phyloP scores from a whole-genome alignment of 2,888 invertebrate genomes.

The Parthenolecanium corni region DNA sequence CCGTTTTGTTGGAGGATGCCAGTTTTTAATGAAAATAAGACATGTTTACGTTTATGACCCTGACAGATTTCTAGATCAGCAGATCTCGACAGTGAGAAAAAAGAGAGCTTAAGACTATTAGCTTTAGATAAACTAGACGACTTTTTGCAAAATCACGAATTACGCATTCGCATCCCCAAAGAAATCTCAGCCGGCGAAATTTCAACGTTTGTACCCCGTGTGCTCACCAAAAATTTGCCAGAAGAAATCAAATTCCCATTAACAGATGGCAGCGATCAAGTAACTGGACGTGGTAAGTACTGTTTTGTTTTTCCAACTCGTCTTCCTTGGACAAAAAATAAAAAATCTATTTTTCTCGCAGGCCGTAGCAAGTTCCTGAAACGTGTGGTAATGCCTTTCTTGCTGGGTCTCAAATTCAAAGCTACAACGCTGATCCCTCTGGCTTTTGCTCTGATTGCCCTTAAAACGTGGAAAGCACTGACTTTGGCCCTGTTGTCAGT shows the following conservation, averaged over 20 bases:
- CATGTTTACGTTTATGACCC: no score
- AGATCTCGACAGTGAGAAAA: constrained; percentile 40
- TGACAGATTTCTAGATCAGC: constrained; percentile 26
- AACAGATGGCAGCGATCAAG: constrained; percentile 44
- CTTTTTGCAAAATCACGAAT: constrained; percentile 62
- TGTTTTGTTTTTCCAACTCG: neutral
- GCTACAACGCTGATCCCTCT: constrained; percentile 70
- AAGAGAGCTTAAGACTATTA: constrained; percentile 39
- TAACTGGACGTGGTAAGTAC: constrained; percentile 32
- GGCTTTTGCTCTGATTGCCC: constrained; percentile 67
- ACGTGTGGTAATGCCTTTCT: constrained; percentile 73
- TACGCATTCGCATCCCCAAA: constrained; percentile 61
- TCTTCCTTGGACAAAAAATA: constrained; percentile 5
- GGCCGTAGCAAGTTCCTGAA: constrained; percentile 65
- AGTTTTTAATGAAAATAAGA: no score
- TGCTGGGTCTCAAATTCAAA: constrained; percentile 75
- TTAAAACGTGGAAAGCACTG: constrained; percentile 82
- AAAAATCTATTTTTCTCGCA: constrained; percentile 39
- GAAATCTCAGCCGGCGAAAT: constrained; percentile 48
- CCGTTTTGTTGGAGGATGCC: no score
- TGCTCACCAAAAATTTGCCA: constrained; percentile 51
- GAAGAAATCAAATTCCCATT: constrained; percentile 59
- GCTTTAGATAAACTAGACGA: constrained; percentile 59
- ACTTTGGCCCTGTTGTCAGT: constrained; percentile 72
- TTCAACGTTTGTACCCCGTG: constrained; percentile 51